Conservation (phyloP, 2,797 vertebrate genomes). For the Pangasius sanitwongsei region DNA sequence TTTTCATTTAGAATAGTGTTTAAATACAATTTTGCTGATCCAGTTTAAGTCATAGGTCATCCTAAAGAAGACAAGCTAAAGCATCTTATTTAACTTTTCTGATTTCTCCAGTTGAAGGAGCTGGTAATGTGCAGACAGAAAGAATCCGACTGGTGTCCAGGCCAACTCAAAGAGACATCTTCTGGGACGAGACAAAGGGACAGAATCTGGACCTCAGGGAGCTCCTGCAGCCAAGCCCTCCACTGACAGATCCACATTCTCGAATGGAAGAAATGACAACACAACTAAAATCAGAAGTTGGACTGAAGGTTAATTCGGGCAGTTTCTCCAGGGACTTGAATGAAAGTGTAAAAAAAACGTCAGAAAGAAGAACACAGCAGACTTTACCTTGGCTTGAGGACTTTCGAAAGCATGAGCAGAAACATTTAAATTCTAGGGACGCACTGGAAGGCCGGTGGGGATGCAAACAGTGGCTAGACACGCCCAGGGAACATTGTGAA, state of each 20-base stretch:
- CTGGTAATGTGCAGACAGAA: slow-evolving; percentile 43
- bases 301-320: background rate
- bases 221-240: slow-evolving; percentile 53
- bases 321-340: background rate
- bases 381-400: slow-evolving; percentile 50
- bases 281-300: background rate
- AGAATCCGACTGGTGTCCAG: slow-evolving; percentile 64
- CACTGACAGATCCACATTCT: slow-evolving; percentile 24
- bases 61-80: background rate
- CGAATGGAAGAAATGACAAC: background rate
- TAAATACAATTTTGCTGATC: background rate
- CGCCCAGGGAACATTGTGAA: background rate
- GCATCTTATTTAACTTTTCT: background rate
- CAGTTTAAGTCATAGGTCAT: background rate
- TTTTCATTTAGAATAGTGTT: background rate
- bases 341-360: slow-evolving; percentile 10
- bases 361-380: slow-evolving; percentile 6
- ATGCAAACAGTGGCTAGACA: slow-evolving; percentile 15
- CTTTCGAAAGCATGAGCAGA: slow-evolving; percentile 24
- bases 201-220: slow-evolving; percentile 60
- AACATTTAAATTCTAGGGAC: background rate
- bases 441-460: background rate
- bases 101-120: slow-evolving; percentile 37
- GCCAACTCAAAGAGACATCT: slow-evolving; percentile 63
- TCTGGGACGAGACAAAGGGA: slow-evolving; percentile 77